phyloP scores from a whole-genome alignment of 2,113 vertebrate genomes.

The Anoura caudifer region DNA sequence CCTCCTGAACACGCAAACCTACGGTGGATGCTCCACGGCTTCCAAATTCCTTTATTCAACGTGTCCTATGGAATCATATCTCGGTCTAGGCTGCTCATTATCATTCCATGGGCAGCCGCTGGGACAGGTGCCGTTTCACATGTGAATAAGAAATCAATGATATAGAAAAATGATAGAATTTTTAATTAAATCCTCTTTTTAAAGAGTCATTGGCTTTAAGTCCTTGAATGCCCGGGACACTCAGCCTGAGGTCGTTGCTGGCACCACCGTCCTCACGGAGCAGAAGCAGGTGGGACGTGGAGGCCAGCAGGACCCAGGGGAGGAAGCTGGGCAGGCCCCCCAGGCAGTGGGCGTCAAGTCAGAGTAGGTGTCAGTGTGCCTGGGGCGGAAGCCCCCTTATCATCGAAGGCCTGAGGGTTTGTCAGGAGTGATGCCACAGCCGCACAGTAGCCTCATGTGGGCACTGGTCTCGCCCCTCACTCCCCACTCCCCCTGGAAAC shows the following conservation, averaged over 20 bases:
- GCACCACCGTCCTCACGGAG: not conserved
- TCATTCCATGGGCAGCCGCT: not conserved
- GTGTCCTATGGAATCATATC: not conserved
- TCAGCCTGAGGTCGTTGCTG: not conserved
- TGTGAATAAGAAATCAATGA: slow-evolving; percentile 11
- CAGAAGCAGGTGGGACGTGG: not conserved
- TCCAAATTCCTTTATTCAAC: slow-evolving; percentile 36
- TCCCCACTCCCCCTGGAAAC: not conserved
- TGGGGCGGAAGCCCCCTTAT: too few relatives aligned
- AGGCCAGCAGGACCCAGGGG: not conserved
- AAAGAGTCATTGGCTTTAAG: not conserved
- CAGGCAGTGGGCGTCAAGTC: accelerated
- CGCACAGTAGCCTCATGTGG: not conserved
- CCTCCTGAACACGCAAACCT: not conserved
- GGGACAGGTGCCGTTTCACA: slow-evolving; percentile 11
- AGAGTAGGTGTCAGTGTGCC: accelerated
- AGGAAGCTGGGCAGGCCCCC: accelerated
- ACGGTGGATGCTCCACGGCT: not conserved
- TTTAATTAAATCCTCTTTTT: slow-evolving; percentile 20
- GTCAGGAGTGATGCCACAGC: not conserved
- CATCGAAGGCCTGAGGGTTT: not conserved
- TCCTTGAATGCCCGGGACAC: not conserved
- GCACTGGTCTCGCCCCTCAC: not conserved
- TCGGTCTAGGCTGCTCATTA: not conserved
- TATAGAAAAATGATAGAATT: not conserved